Evolutionary conservation across 1,140 invertebrate genomes (phyloP).

Genomic region (Mactra quadrangularis): DNA sequence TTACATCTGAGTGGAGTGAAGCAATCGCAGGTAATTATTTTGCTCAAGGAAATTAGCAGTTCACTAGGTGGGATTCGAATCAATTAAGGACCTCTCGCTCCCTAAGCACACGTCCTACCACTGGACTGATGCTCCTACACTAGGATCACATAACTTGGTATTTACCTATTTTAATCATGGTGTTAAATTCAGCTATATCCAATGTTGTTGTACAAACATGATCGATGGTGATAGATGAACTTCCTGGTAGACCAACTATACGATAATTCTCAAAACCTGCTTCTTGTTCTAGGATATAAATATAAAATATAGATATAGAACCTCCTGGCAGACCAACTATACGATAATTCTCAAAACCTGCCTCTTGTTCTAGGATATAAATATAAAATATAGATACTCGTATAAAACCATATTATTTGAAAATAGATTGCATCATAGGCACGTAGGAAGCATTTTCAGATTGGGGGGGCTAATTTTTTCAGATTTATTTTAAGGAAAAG

Average conservation of each 20-base stretch:
- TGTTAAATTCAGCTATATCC: constrained; percentile 30
- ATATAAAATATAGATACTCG: not conserved
- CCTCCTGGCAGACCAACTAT: not conserved
- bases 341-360: not conserved
- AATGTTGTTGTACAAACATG: constrained; percentile 13
- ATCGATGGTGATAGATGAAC: not conserved
- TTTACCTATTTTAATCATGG: constrained; percentile 30
- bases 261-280: constrained; percentile 24
- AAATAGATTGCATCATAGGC: no score
- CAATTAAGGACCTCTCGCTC: no score
- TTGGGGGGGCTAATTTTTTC: no score
- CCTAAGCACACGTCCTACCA: no score
- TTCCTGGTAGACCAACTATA: not conserved
- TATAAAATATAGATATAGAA: not conserved
- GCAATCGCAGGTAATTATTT: no score
- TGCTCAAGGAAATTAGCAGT: no score
- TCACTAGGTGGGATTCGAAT: no score
- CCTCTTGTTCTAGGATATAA: not conserved
- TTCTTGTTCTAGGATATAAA: not conserved
- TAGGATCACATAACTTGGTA: no score
- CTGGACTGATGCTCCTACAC: no score
- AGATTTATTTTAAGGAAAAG: no score
- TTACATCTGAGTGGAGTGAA: no score
- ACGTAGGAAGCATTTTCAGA: not conserved
- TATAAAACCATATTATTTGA: not conserved